A percentile compares a stretch with the other conserved stretches of the same genome.
Evolutionary conservation across 2,888 invertebrate species (phyloP).

Genomic region (Zootermopsis nevadensis): DNA sequence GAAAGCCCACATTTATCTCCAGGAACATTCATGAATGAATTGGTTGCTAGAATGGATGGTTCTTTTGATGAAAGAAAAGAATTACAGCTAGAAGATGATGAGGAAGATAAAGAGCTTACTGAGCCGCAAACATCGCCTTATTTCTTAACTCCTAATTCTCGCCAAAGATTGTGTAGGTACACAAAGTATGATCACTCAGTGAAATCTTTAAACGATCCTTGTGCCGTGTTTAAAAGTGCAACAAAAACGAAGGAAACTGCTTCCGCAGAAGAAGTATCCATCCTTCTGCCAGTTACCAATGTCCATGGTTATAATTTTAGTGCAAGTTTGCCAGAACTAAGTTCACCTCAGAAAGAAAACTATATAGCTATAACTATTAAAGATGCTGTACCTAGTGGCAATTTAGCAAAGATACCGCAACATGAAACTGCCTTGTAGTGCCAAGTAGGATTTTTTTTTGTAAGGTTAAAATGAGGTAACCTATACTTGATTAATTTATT

Average conservation of each 20-base stretch:
- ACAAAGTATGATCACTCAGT: conserved; percentile 32
- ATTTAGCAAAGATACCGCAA: conserved; percentile 50
- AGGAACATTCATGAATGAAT: conserved; percentile 46
- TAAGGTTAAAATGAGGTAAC: conserved; percentile 56
- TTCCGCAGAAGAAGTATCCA: conserved; percentile 42
- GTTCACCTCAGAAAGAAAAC: conserved; percentile 64
- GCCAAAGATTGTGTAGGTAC: conserved; percentile 18
- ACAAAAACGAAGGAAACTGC: conserved; percentile 14
- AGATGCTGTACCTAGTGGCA: conserved; percentile 11
- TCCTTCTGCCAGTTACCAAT: conserved; percentile 41
- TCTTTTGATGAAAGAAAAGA: conserved; percentile 41
- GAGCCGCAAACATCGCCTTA: conserved; percentile 54
- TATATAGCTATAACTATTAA: conserved; percentile 55
- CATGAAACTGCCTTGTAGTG: conserved; percentile 64
- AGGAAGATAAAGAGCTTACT: not conserved
- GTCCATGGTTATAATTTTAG: conserved; percentile 22
- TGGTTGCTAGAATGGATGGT: conserved; percentile 16
- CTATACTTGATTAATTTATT: conserved; percentile 58
- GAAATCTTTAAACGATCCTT: conserved; percentile 47
- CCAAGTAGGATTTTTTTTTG: conserved; percentile 53
- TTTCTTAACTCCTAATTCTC: conserved; percentile 50
- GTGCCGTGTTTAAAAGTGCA: conserved; percentile 49
- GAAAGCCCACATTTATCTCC: conserved; percentile 56
- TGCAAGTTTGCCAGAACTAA: conserved; percentile 51
- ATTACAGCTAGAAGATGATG: not conserved